Evolutionary conservation across 53 echinoderm and acorn worm species (phyloP).

Genomic region (Zoroaster sp.): DNA sequence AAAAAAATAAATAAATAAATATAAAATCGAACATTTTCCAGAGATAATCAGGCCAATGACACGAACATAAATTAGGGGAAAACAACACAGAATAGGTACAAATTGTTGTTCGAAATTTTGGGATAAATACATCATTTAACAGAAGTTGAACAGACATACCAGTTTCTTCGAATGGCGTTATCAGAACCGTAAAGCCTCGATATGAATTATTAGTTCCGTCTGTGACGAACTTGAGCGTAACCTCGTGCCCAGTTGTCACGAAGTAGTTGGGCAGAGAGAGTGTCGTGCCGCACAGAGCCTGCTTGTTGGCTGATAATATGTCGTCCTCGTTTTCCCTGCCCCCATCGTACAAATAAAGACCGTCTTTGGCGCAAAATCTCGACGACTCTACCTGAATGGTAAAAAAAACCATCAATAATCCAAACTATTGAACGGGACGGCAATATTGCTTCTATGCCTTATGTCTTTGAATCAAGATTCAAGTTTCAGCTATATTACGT

Average conservation of each 20-base stretch:
- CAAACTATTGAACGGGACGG: background rate
- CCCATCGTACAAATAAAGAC: constrained; percentile 65
- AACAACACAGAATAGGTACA: background rate
- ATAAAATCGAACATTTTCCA: background rate
- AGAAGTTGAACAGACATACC: background rate
- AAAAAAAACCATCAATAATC: background rate
- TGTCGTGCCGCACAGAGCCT: constrained; percentile 71
- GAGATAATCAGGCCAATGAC: background rate
- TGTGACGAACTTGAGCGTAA: constrained; percentile 69
- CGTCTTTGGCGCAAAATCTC: constrained; percentile 43
- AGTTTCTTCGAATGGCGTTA: constrained; percentile 64
- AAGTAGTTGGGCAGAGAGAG: constrained; percentile 82
- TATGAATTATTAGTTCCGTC: constrained; percentile 38
- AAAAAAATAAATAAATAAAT: too few relatives aligned
- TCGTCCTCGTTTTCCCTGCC: background rate
- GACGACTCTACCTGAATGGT: constrained; percentile 4
- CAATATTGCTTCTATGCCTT: background rate
- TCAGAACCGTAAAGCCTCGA: constrained; percentile 55
- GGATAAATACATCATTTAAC: background rate
- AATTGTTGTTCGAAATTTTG: background rate
- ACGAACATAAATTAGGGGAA: background rate
- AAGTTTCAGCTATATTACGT: too few relatives aligned
- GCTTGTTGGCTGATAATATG: background rate
- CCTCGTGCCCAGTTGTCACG: constrained; percentile 14
- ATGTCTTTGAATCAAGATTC: too few relatives aligned